A percentile compares a stretch with the other conserved stretches of the same genome.
Evolutionary conservation across 2,113 vertebrate species (phyloP).

Genomic region (Pituophis catenifer): DNA sequence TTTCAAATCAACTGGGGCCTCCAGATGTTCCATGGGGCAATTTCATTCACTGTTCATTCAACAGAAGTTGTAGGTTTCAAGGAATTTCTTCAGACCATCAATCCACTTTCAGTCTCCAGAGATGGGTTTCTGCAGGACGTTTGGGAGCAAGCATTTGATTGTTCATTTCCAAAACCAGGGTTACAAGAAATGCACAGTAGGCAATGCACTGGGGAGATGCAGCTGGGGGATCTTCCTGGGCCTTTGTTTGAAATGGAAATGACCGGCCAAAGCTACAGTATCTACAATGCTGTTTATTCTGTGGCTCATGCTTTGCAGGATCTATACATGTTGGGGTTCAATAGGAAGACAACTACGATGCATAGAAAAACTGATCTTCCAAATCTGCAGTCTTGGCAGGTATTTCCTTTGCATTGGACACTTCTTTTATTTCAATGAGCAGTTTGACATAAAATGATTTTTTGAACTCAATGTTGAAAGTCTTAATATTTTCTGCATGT

Average conservation of each 20-base stretch:
- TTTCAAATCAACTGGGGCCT: accelerated
- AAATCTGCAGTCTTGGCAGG: neutral
- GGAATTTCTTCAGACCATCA: neutral
- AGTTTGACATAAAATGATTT: no score
- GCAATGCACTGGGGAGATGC: neutral
- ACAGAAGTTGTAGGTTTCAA: neutral
- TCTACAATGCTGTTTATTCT: no score
- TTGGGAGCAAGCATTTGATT: no score
- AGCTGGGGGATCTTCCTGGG: neutral
- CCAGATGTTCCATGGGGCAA: neutral
- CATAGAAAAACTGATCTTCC: neutral
- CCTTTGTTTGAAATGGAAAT: neutral
- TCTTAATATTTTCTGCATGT: no score
- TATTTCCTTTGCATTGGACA: neutral
- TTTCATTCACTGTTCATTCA: neutral
- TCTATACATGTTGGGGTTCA: neutral
- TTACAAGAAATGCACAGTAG: no score
- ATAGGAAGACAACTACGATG: accelerated
- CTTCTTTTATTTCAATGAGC: neutral
- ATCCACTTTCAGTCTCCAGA: neutral
- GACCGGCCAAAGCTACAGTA: no score
- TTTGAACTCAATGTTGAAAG: no score
- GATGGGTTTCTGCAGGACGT: neutral
- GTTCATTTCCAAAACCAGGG: no score
- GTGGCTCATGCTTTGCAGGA: neutral